phyloP scores from a whole-genome alignment of 2,797 vertebrate species.

The Hafferia zeledoni region DNA sequence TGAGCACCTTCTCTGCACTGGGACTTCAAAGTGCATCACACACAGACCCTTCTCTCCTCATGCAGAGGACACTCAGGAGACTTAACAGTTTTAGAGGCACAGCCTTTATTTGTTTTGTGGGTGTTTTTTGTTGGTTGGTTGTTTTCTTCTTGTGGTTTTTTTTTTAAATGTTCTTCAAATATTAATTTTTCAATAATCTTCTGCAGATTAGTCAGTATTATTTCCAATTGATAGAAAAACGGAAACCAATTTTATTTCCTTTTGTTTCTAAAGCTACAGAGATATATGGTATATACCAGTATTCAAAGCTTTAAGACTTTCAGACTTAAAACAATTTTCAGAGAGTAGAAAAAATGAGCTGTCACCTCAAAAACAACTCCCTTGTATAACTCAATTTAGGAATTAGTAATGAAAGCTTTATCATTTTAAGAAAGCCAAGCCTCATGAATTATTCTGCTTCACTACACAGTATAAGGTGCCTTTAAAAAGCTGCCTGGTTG shows the following conservation, averaged over 20 bases:
- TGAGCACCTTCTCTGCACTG: neutral
- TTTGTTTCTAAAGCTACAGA: neutral
- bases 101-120: neutral
- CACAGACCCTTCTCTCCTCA: neutral
- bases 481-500: neutral
- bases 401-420: neutral
- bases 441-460: neutral
- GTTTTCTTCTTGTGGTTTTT: neutral
- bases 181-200: neutral
- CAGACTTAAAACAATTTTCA: neutral
- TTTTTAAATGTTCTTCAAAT: neutral
- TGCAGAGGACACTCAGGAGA: neutral
- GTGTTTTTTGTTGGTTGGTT: fast-evolving
- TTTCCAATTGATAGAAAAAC: neutral
- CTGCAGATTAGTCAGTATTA: neutral
- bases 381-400: neutral
- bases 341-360: neutral
- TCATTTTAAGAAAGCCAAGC: neutral
- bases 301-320: neutral
- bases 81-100: neutral
- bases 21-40: neutral
- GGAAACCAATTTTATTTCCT: neutral
- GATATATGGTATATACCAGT: neutral
- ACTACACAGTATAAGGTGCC: neutral
- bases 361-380: neutral